Evolutionary conservation across 2,888 invertebrate genomes (phyloP).

Genomic region (Ophonus ardosiacus): DNA sequence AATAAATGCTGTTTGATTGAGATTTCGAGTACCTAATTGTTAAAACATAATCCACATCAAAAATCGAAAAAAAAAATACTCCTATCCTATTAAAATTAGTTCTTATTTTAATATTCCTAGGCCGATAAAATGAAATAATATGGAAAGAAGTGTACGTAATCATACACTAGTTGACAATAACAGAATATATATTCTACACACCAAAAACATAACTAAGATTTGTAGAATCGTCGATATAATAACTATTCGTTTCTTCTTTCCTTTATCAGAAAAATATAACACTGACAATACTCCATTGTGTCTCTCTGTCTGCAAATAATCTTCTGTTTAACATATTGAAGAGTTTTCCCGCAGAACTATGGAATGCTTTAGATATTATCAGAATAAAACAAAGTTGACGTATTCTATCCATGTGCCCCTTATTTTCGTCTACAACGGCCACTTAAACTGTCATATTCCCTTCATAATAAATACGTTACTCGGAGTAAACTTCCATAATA

Average conservation of each 20-base stretch:
- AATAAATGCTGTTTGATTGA: too few relatives aligned
- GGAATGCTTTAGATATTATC: background rate
- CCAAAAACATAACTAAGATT: too few relatives aligned
- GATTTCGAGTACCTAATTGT: too few relatives aligned
- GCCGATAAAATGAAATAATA: too few relatives aligned
- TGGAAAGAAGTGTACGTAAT: too few relatives aligned
- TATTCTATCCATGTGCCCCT: background rate
- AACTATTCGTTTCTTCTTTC: background rate
- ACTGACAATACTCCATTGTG: background rate
- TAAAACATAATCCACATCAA: too few relatives aligned
- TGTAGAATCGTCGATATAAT: background rate
- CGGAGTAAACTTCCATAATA: background rate
- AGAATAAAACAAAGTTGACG: background rate
- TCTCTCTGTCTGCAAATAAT: background rate
- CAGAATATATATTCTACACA: too few relatives aligned
- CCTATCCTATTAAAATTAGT: too few relatives aligned
- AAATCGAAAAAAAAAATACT: too few relatives aligned
- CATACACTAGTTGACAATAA: too few relatives aligned
- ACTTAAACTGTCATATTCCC: background rate
- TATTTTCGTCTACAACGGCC: background rate
- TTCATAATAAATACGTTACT: background rate
- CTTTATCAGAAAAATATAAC: background rate
- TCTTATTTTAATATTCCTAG: too few relatives aligned
- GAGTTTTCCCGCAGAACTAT: background rate
- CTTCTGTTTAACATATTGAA: background rate